phyloP scores from a whole-genome alignment of 2,113 vertebrate species.

The Stigmatopora argus region DNA sequence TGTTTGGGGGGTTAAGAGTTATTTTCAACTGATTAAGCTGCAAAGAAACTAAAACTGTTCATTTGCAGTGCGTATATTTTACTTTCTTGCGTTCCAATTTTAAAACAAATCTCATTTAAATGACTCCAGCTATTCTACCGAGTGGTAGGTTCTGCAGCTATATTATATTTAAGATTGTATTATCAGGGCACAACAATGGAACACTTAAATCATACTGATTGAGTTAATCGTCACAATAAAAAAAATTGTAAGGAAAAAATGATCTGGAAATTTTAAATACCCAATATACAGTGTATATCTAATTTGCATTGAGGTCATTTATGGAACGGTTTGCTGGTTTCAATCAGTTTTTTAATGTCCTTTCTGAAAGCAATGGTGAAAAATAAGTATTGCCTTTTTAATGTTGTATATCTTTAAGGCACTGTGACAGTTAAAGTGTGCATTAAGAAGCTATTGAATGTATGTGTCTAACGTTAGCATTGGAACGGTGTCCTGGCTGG shows the following conservation, averaged over 20 bases:
- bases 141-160: neutral
- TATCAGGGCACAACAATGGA: neutral
- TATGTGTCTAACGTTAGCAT: neutral
- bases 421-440: neutral
- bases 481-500: neutral
- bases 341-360: neutral
- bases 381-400: neutral
- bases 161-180: conserved; percentile 1
- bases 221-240: neutral
- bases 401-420: neutral
- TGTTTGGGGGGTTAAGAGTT: neutral
- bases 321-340: neutral
- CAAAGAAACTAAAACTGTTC: neutral
- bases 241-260: neutral
- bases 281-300: neutral
- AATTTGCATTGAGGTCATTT: neutral
- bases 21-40: conserved; percentile 13
- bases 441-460: neutral
- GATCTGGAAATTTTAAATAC: neutral
- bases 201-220: neutral
- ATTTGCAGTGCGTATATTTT: neutral
- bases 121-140: neutral
- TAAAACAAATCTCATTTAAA: neutral
- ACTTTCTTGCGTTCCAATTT: neutral
- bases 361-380: neutral